Conservation (phyloP, 2,797 vertebrate genomes). For the Knipowitschia caucasica region DNA sequence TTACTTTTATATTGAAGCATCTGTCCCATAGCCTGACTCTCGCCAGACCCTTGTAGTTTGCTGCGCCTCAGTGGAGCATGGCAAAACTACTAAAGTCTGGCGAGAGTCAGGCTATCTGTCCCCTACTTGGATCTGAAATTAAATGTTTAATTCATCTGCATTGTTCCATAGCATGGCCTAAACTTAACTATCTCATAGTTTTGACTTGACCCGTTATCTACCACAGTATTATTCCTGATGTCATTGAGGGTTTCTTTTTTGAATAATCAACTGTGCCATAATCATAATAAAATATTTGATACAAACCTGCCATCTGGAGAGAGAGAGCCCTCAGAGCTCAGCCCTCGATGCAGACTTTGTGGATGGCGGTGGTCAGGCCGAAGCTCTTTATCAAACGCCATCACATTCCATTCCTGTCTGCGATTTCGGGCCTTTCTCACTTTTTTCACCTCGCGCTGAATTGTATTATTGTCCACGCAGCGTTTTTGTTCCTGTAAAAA, state of each 20-base stretch:
- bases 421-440: constrained; percentile 87
- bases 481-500: constrained; percentile 80
- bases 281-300: neutral
- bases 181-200: neutral
- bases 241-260: neutral
- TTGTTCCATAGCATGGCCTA: neutral
- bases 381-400: constrained; percentile 89
- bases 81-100: no score
- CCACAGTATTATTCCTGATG: no score
- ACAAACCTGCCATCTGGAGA: constrained; percentile 83
- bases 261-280: neutral
- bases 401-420: constrained; percentile 89
- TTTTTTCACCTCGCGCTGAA: constrained; percentile 85
- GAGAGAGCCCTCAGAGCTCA: constrained; percentile 84
- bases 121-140: no score
- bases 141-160: no score
- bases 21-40: no score
- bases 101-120: no score
- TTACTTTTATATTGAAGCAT: neutral
- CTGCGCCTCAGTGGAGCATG: no score
- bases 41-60: no score
- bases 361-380: constrained; percentile 85
- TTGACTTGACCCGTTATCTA: neutral
- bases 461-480: constrained; percentile 78
- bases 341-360: constrained; percentile 78